These are phyloP conservation scores for Myotis brandtii DNA, from an alignment of 2,113 vertebrate genomes.

Conservation along the genomic window DNA sequence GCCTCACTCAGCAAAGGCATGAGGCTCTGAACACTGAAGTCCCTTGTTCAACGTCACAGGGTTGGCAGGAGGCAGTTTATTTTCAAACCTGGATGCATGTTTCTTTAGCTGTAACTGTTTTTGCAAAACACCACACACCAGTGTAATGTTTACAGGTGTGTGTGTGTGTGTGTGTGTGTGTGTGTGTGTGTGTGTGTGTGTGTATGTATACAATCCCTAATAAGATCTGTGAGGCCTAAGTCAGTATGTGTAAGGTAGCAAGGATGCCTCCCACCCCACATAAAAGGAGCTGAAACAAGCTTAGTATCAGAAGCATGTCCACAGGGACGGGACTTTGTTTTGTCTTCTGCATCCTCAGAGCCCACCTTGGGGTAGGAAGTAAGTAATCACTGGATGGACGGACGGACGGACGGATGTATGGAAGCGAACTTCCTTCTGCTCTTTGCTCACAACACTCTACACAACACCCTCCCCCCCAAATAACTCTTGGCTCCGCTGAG, in stretches of 20 bases:
- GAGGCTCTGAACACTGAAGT: neutral
- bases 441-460: neutral
- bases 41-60: neutral
- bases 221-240: neutral
- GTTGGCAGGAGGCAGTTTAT: neutral
- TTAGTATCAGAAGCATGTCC: too few relatives aligned
- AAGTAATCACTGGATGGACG: neutral
- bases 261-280: neutral
- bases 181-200: fast-evolving
- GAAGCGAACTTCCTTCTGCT: neutral
- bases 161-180: fast-evolving
- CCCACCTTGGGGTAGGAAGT: neutral
- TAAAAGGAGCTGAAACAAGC: neutral
- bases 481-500: neutral
- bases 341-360: neutral
- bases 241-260: neutral
- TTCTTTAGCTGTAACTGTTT: neutral
- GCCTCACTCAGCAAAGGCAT: neutral
- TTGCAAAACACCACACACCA: neutral
- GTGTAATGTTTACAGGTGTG: neutral
- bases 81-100: neutral
- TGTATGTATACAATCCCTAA: neutral
- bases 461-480: neutral
- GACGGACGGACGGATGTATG: neutral
- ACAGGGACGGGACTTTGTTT: neutral